Base-by-base conservation (phyloP, 2,888 invertebrate genomes). In the Ophion ellenae region DNA sequence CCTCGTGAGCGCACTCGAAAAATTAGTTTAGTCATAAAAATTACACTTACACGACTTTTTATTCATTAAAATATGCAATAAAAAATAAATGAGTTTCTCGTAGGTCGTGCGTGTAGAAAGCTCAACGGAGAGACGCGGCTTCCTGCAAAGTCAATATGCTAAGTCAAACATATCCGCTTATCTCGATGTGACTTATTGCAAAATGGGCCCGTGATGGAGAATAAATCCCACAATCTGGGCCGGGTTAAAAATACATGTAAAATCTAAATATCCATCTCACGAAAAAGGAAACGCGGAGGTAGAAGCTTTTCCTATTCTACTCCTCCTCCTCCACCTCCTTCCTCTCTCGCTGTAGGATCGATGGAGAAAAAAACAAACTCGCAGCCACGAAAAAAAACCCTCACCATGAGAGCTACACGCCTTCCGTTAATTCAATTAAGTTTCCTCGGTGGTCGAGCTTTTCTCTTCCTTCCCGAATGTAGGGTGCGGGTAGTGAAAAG, bases 371-470 rank as follows among this genome's bases (percentile, higher is more conserved):
- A 78, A 85, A 67, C 47, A 80, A 78, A 81, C 4, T 81, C 61
- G 47, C 75, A 24, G 36, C 57, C 73, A 24, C 36, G 69, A 69
- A 64, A 45, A 45, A 83, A 83, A 24, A 87, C 63, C 81, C 73
- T 84, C 87, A 75, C 53, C 47, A 64, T 47, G 73, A 76, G 78
- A 74, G 67, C n/a, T 81, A 66, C 67, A 61, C 73, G 80, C 83
- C 78, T 83, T 73, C 81, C 83, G 87, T 88, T 88, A 87, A 88
- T 88, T 87, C 87, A 87, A 88, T 88, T 87, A 87, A 82, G 83
- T 86, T 84, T 80, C 59, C 81, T 73, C 80, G 82, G 78, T 73
- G 83, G 36, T n/a, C 64, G n/a, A 59, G 81, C 80, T 85, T 87
- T 85, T 78, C 77, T 87, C 78, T 78, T 75, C 61, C 70, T 80